Evolutionary conservation across 2,888 invertebrate genomes (phyloP).

Genomic region (Thelaira solivaga): DNA sequence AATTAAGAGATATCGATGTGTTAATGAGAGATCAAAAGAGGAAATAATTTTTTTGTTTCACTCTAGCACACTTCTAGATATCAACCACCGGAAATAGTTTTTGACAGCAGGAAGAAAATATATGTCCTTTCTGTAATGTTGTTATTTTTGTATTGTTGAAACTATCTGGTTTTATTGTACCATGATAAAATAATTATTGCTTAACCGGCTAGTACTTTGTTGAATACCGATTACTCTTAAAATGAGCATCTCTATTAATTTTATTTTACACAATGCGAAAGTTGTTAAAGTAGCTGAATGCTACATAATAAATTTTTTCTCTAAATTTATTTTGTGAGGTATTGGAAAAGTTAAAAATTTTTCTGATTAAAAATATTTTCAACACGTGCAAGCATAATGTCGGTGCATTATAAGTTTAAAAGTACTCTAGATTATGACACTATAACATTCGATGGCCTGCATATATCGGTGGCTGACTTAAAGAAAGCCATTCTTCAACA

Average conservation of each 20-base stretch:
- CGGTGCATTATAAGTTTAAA: slow-evolving; percentile 99
- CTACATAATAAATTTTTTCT: slow-evolving; percentile 47
- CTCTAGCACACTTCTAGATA: too few relatives aligned
- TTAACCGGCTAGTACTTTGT: background rate
- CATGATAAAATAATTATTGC: background rate
- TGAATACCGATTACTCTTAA: slow-evolving; percentile 11
- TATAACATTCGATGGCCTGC: slow-evolving; percentile 96
- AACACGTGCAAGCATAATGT: slow-evolving; percentile 80
- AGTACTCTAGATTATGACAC: slow-evolving; percentile 97
- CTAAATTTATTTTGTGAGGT: background rate
- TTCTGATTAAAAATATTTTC: background rate
- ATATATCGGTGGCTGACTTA: slow-evolving; percentile 95
- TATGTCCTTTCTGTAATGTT: too few relatives aligned
- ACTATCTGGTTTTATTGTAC: too few relatives aligned
- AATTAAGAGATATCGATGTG: too few relatives aligned
- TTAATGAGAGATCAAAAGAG: too few relatives aligned
- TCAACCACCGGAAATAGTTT: too few relatives aligned
- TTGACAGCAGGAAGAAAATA: too few relatives aligned
- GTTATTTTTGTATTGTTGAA: too few relatives aligned
- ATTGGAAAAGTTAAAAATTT: slow-evolving; percentile 9
- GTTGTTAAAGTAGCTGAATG: slow-evolving; percentile 37
- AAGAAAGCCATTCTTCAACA: slow-evolving; percentile 97
- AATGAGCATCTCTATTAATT: slow-evolving; percentile 4
- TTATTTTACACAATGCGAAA: slow-evolving; percentile 50
- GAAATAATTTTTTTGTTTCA: too few relatives aligned